Evolutionary conservation across 2,113 vertebrate genomes (phyloP).

Genomic region (Apodemus speciosus): DNA sequence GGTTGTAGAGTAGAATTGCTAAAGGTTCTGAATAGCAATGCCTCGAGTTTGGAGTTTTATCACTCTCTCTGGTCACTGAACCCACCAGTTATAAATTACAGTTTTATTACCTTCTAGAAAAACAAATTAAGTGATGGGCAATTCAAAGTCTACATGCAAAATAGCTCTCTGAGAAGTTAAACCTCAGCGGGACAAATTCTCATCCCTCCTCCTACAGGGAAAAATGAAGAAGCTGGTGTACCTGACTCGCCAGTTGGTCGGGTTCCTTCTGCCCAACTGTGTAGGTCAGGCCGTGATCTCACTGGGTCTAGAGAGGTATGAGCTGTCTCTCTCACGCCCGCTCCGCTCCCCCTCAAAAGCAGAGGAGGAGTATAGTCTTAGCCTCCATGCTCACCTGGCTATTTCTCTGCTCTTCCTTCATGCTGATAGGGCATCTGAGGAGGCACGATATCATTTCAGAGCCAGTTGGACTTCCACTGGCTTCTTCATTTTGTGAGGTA

Average conservation of each 20-base stretch:
- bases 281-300: neutral
- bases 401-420: neutral
- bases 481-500: neutral
- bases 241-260: neutral
- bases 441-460: neutral
- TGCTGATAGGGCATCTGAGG: neutral
- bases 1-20: conserved; percentile 38
- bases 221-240: conserved; percentile 8
- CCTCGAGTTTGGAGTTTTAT: conserved; percentile 65
- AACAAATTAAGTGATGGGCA: conserved; percentile 69
- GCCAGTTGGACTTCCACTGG: neutral
- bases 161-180: conserved; percentile 41
- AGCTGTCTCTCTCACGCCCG: neutral
- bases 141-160: conserved; percentile 64
- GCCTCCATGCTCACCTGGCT: neutral
- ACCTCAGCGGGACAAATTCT: conserved; percentile 24
- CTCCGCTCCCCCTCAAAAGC: neutral
- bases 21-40: conserved; percentile 54
- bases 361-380: neutral
- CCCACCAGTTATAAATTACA: conserved; percentile 71
- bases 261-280: neutral
- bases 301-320: neutral
- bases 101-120: conserved; percentile 71
- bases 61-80: conserved; percentile 66
- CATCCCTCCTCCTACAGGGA: neutral